Evolutionary conservation across 2,113 vertebrate species (phyloP).

Genomic region (Pterocles burchelli): DNA sequence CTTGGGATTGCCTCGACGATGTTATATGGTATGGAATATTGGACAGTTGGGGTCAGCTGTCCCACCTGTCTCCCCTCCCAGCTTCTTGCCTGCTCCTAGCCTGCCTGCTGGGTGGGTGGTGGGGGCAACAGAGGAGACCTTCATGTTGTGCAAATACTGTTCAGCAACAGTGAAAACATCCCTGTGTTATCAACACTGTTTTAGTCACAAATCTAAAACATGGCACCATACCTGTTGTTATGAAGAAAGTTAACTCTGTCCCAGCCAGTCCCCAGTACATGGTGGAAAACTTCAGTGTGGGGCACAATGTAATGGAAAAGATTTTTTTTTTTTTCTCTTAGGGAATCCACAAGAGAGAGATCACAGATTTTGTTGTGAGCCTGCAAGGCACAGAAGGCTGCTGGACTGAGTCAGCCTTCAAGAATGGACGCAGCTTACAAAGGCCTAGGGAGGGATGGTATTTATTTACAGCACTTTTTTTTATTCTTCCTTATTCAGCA

Average conservation of each 20-base stretch:
- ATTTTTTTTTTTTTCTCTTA: neutral
- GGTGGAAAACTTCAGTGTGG: neutral
- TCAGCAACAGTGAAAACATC: neutral
- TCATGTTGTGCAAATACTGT: neutral
- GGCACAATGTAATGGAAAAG: neutral
- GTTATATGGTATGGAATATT: neutral
- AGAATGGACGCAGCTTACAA: neutral
- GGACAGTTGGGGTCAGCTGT: neutral
- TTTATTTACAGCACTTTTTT: neutral
- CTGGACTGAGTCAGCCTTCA: neutral
- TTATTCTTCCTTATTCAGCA: neutral
- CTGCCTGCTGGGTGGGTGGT: neutral
- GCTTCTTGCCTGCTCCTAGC: neutral
- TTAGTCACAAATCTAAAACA: neutral
- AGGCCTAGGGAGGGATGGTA: neutral
- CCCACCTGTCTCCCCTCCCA: neutral
- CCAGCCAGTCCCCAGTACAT: neutral
- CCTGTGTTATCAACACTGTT: neutral
- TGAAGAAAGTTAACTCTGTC: neutral
- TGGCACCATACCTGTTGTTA: fast-evolving
- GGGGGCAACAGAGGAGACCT: too few relatives aligned
- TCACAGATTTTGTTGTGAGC: neutral
- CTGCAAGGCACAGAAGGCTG: neutral
- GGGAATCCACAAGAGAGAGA: neutral
- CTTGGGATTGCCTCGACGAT: too few relatives aligned